Conservation (phyloP, 1,140 invertebrate species). For the Apocrypta bakeri region DNA sequence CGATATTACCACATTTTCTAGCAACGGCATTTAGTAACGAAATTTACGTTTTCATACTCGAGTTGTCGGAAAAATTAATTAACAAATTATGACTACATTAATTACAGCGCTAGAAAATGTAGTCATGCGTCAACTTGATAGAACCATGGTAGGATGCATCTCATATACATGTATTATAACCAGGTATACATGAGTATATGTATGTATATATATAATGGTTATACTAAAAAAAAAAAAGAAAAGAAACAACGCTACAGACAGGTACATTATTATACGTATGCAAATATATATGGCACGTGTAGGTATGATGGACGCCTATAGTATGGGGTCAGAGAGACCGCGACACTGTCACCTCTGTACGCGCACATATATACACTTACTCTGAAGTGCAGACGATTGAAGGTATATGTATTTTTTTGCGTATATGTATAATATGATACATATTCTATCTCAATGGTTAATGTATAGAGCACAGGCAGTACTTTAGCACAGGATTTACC, state of each 20-base stretch:
- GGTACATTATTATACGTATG: neutral
- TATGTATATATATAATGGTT: too few relatives aligned
- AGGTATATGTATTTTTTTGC: too few relatives aligned
- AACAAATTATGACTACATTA: neutral
- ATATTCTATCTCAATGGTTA: neutral
- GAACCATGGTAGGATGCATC: slow-evolving; percentile 12
- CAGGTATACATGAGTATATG: neutral
- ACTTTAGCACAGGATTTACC: slow-evolving; percentile 55
- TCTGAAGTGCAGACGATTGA: neutral
- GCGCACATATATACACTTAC: neutral
- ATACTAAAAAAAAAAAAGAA: slow-evolving; percentile 25
- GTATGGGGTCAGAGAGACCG: neutral
- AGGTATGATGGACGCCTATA: neutral
- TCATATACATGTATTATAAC: neutral
- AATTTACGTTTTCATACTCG: too few relatives aligned
- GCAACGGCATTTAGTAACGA: too few relatives aligned
- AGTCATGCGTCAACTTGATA: slow-evolving; percentile 12
- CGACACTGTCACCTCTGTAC: neutral
- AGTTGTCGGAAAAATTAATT: neutral
- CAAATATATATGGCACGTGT: neutral
- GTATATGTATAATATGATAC: neutral
- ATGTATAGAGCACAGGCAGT: neutral
- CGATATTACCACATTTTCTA: neutral
- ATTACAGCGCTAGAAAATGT: neutral
- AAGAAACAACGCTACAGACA: neutral